phyloP scores from a whole-genome alignment of 2,797 vertebrate genomes.

The Megalops cyprinoides region DNA sequence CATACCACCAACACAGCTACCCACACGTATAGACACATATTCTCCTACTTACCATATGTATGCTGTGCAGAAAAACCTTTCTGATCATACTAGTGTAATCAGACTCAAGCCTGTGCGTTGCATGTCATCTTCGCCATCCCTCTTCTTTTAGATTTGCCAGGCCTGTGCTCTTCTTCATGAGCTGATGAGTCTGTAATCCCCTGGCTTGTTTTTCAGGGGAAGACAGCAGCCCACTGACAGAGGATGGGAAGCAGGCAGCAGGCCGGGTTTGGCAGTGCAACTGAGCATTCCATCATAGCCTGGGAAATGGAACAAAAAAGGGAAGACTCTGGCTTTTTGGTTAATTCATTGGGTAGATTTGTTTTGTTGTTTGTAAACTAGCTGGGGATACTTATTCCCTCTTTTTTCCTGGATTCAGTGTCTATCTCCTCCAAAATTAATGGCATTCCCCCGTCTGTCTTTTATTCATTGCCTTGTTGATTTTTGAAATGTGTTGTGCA shows the following conservation, averaged over 20 bases:
- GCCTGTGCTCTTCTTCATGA: not conserved
- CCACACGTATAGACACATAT: constrained; percentile 35
- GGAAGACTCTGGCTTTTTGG: constrained; percentile 9
- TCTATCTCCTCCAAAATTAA: no score
- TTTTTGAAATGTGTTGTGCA: constrained; percentile 68
- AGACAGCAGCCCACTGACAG: not conserved
- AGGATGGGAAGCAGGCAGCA: constrained; percentile 1
- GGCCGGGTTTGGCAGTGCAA: constrained; percentile 2
- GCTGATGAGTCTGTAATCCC: constrained; percentile 2
- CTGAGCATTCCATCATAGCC: constrained; percentile 13
- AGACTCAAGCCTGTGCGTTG: no score
- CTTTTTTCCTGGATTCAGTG: no score
- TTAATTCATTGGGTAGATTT: constrained; percentile 15
- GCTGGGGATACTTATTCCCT: not conserved
- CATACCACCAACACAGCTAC: constrained; percentile 20
- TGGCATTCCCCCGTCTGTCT: constrained; percentile 40
- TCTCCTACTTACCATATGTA: no score
- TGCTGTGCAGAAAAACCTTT: no score
- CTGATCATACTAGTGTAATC: no score
- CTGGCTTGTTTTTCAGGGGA: not conserved
- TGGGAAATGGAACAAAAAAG: constrained; percentile 20
- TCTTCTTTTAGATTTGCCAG: not conserved
- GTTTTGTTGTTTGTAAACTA: constrained; percentile 23
- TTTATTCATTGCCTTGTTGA: constrained; percentile 54
- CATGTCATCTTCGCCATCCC: no score